Percentiles rank a stretch among this genome's conserved stretches.
Evolutionary conservation across 1,140 invertebrate genomes (phyloP).

Genomic region (Drosophila orosa): DNA sequence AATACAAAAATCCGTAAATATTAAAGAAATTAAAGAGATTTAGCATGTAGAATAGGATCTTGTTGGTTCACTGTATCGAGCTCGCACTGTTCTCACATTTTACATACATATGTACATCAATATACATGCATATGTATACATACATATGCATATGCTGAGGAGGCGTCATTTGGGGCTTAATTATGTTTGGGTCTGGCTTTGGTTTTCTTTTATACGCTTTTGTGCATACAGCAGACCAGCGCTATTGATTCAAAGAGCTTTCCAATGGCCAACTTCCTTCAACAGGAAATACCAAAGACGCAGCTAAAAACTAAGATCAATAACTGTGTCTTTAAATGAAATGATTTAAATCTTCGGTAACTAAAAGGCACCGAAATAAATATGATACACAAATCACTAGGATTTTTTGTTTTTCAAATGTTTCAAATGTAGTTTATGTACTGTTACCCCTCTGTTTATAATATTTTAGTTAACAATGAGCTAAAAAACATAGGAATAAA

Average conservation of each 20-base stretch:
- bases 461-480: no score
- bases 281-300: not conserved
- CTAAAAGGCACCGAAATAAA: not conserved
- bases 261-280: slow-evolving; percentile 18
- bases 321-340: not conserved
- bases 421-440: no score
- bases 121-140: not conserved
- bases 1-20: no score
- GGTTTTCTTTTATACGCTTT: not conserved
- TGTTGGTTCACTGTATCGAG: not conserved
- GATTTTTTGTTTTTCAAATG: no score
- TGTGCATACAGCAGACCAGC: slow-evolving; percentile 17
- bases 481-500: no score
- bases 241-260: slow-evolving; percentile 63
- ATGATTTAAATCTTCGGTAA: not conserved
- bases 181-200: slow-evolving; percentile 33
- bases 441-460: no score
- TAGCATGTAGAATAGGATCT: no score
- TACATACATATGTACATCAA: no score
- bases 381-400: not conserved
- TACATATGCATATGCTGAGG: not conserved
- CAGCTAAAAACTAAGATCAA: not conserved
- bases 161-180: slow-evolving; percentile 41
- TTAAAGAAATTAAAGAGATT: no score
- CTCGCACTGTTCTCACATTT: not conserved